These are phyloP conservation scores for Charanyca ferruginea DNA, from an alignment of 2,888 invertebrate genomes.

Conservation along the genomic window DNA sequence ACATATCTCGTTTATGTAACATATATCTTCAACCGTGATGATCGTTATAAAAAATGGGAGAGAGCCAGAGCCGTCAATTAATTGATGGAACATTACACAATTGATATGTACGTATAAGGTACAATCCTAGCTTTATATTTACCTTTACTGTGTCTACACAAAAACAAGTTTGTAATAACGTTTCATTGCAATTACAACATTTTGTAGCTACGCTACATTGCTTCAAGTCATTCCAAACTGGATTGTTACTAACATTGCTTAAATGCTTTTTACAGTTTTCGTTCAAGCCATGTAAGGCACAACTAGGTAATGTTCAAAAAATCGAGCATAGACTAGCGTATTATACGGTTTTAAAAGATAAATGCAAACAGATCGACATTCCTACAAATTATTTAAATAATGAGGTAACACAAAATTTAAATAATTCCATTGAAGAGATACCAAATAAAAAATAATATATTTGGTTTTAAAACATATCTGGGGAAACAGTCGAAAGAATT, in stretches of 20 bases:
- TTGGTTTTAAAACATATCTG: background rate
- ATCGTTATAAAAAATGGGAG: background rate
- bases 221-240: conserved; percentile 29
- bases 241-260: conserved; percentile 24
- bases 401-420: background rate
- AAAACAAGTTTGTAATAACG: conserved; percentile 10
- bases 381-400: background rate
- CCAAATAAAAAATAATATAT: background rate
- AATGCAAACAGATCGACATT: background rate
- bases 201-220: conserved; percentile 26
- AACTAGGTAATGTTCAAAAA: conserved; percentile 19
- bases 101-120: background rate
- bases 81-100: background rate
- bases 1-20: background rate
- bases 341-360: background rate
- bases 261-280: conserved; percentile 28
- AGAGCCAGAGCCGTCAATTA: background rate
- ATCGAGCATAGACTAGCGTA: conserved; percentile 2
- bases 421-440: too few species aligned
- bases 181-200: conserved; percentile 17
- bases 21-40: background rate
- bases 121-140: background rate
- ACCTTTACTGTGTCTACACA: background rate
- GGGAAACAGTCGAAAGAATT: too few species aligned
- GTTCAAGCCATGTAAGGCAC: conserved; percentile 17